Percentiles rank a stretch among this genome's conserved stretches.
Conservation (phyloP, 2,797 vertebrate species). For the Phataginus tetradactyla region DNA sequence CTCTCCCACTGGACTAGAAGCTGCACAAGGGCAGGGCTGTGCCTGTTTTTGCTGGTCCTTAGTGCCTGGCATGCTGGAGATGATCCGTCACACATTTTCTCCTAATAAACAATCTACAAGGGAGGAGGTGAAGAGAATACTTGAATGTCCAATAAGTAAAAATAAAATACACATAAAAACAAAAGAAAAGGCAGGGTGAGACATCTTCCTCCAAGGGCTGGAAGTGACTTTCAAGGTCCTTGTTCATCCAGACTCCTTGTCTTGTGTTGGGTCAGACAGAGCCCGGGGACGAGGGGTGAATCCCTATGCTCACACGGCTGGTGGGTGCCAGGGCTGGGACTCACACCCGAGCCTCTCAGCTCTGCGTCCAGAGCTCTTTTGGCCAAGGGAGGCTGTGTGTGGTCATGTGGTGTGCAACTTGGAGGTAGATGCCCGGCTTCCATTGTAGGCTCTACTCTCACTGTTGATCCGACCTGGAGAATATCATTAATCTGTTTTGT, state of each 20-base stretch:
- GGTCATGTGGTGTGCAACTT: neutral
- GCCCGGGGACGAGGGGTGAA: no score
- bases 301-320: rapidly evolving
- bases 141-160: neutral
- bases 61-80: neutral
- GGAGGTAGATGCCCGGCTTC: neutral
- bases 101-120: neutral
- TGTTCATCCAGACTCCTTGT: neutral
- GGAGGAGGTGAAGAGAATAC: neutral
- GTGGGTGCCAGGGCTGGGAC: neutral
- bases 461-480: neutral
- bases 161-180: neutral
- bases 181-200: neutral
- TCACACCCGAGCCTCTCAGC: neutral
- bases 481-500: neutral
- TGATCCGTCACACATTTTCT: neutral
- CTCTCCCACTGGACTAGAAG: neutral
- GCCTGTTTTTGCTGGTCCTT: neutral
- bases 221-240: neutral
- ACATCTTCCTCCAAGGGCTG: neutral
- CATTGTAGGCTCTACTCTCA: neutral
- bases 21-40: neutral
- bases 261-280: neutral
- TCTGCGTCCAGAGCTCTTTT: neutral
- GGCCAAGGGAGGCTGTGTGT: neutral